These are phyloP conservation scores for Rhabdornis inornatus DNA, from an alignment of 2,113 vertebrate species.

Conservation along the genomic window DNA sequence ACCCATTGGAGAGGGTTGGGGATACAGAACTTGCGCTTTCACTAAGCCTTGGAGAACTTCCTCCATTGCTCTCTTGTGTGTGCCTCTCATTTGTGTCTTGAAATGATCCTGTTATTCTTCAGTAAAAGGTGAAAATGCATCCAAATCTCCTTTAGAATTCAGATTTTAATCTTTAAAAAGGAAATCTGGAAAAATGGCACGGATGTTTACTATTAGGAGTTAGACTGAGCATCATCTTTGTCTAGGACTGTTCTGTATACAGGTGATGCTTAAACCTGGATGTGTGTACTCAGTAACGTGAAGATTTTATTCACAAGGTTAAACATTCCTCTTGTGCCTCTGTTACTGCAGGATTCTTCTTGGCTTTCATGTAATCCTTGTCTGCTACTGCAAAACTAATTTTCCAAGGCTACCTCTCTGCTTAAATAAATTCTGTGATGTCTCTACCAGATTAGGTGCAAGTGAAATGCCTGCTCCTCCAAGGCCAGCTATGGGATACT, in stretches of 20 bases:
- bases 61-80: not conserved
- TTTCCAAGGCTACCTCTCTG: not conserved
- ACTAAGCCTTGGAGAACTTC: not conserved
- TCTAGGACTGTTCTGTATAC: not conserved
- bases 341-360: not conserved
- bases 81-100: not conserved
- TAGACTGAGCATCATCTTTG: not conserved
- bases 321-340: not conserved
- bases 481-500: not conserved
- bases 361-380: not conserved
- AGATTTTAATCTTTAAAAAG: not conserved
- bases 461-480: not conserved
- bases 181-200: not conserved
- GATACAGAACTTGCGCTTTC: not conserved
- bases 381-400: not conserved
- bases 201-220: not conserved
- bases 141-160: not conserved
- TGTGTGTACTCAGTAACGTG: accelerated
- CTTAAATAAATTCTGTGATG: not conserved
- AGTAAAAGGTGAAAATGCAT: not conserved
- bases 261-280: not conserved
- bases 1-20: not conserved
- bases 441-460: not conserved
- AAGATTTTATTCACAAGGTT: not conserved
- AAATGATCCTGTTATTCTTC: not conserved